phyloP scores from a whole-genome alignment of 1,140 invertebrate genomes.

The Aethina tumida region DNA sequence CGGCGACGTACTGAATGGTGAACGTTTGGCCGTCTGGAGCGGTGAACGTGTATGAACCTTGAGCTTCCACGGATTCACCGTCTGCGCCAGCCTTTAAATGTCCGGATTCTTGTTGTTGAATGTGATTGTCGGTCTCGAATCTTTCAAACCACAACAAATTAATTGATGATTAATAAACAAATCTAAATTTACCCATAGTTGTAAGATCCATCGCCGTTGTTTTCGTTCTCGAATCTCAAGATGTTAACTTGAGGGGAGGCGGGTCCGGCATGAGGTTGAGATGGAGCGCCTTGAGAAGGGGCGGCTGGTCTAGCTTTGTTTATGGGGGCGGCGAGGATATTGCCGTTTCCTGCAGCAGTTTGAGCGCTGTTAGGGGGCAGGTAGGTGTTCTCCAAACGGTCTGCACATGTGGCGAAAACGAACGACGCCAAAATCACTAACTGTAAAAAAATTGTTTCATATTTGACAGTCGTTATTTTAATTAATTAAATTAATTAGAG shows the following conservation, averaged over 20 bases:
- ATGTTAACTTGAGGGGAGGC: constrained; percentile 34
- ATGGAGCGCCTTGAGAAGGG: too few species aligned
- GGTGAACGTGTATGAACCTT: constrained; percentile 51
- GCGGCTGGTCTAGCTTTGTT: too few species aligned
- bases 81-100: constrained; percentile 43
- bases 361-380: constrained; percentile 18
- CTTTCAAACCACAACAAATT: too few species aligned
- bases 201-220: constrained; percentile 15
- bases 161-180: too few species aligned
- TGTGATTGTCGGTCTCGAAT: constrained; percentile 44
- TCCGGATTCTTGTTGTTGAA: constrained; percentile 35
- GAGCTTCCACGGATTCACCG: constrained; percentile 44
- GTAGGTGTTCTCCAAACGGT: constrained; percentile 25
- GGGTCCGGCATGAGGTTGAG: too few species aligned
- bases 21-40: constrained; percentile 47
- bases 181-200: constrained; percentile 14
- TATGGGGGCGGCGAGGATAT: constrained; percentile 1
- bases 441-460: too few species aligned
- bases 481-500: too few species aligned
- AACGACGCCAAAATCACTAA: too few species aligned
- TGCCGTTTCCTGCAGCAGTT: constrained; percentile 9
- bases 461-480: too few species aligned
- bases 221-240: constrained; percentile 40
- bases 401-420: too few species aligned
- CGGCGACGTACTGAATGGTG: too few species aligned